Conservation (phyloP, 2,888 invertebrate genomes). For the Stegophylla sp. region DNA sequence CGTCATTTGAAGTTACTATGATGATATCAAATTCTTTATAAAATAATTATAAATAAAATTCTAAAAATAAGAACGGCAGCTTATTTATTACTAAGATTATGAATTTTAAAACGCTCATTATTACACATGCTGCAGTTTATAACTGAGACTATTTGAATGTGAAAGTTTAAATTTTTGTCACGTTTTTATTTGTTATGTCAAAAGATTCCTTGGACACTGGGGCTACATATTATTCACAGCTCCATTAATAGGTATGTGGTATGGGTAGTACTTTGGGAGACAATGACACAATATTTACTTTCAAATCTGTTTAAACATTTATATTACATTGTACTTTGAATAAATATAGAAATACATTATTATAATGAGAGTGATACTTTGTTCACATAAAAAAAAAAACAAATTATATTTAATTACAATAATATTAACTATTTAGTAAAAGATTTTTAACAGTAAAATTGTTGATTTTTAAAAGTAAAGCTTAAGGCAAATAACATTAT, state of each 20-base stretch:
- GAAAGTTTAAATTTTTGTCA: background rate
- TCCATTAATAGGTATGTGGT: too few species aligned
- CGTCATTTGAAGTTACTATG: too few species aligned
- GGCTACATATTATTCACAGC: background rate
- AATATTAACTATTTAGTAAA: conserved; percentile 22
- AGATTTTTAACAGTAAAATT: conserved; percentile 9
- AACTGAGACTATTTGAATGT: too few species aligned
- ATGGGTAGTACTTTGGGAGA: too few species aligned
- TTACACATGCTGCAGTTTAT: too few species aligned
- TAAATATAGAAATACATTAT: background rate
- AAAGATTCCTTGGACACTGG: background rate
- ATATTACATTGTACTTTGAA: conserved; percentile 14
- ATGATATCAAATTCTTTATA: too few species aligned
- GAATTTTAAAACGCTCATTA: too few species aligned
- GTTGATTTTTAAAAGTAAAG: conserved; percentile 6
- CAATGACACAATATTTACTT: background rate
- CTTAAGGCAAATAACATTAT: conserved; percentile 25
- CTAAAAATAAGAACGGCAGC: too few species aligned
- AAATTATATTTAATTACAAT: conserved; percentile 35
- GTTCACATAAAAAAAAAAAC: conserved; percentile 22
- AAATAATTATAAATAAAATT: too few species aligned
- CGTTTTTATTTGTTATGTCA: background rate
- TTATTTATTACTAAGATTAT: too few species aligned
- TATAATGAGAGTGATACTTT: background rate
- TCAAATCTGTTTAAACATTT: conserved; percentile 25